Evolutionary conservation across 2,888 invertebrate genomes (phyloP).

Genomic region (Drosophila rellima): DNA sequence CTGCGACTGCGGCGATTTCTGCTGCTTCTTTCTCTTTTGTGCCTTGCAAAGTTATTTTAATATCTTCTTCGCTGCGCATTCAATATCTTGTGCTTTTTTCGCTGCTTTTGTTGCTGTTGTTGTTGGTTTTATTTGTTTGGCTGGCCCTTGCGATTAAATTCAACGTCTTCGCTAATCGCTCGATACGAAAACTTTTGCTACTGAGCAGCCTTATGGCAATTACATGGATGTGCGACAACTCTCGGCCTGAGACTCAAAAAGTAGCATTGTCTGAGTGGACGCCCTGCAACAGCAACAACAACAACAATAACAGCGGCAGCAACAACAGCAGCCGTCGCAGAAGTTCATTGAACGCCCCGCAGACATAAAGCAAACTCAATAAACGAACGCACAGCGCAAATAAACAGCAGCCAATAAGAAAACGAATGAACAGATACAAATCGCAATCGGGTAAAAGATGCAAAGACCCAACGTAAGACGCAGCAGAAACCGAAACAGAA

Average conservation of each 20-base stretch:
- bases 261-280: slow-evolving; percentile 50
- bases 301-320: slow-evolving; percentile 4
- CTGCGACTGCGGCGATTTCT: slow-evolving; percentile 28
- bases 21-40: slow-evolving; percentile 46
- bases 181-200: slow-evolving; percentile 46
- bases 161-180: slow-evolving; percentile 52
- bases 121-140: slow-evolving; percentile 22
- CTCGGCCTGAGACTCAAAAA: slow-evolving; percentile 29
- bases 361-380: slow-evolving; percentile 76
- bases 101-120: slow-evolving; percentile 21
- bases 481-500: slow-evolving; percentile 20
- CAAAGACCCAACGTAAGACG: slow-evolving; percentile 28
- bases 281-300: slow-evolving; percentile 2
- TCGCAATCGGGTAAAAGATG: slow-evolving; percentile 62
- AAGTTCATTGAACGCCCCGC: slow-evolving; percentile 74
- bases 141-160: slow-evolving; percentile 25
- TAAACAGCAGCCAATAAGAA: slow-evolving; percentile 81
- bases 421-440: slow-evolving; percentile 75
- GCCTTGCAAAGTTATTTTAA: slow-evolving; percentile 73
- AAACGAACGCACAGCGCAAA: slow-evolving; percentile 73
- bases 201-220: slow-evolving; percentile 29
- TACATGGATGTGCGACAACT: slow-evolving; percentile 49
- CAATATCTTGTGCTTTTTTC: slow-evolving; percentile 47
- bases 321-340: slow-evolving; percentile 19
- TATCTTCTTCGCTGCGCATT: slow-evolving; percentile 60